A percentile compares a stretch with the other conserved stretches of the same genome.
Conservation (phyloP, 1,140 invertebrate species). For the Aphis gossypii region DNA sequence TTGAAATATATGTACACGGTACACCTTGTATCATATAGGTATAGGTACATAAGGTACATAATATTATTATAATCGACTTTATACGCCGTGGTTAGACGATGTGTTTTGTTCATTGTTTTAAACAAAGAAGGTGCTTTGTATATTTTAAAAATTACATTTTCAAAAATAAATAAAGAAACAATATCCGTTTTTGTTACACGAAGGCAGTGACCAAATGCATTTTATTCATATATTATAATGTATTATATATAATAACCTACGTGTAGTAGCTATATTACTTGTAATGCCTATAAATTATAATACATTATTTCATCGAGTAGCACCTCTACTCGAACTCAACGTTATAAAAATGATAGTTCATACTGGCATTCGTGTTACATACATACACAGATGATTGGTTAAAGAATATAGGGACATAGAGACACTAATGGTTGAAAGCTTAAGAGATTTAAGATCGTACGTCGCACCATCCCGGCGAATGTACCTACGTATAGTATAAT, state of each 20-base stretch:
- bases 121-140: slow-evolving; percentile 7
- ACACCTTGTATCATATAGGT: neutral
- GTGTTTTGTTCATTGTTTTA: neutral
- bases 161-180: neutral
- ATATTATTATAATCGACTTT: neutral
- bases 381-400: no score
- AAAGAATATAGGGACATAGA: no score
- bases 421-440: no score
- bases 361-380: no score
- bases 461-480: no score
- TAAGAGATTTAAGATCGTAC: no score
- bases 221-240: neutral
- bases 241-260: neutral
- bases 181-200: neutral
- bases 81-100: neutral
- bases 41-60: neutral
- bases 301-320: neutral
- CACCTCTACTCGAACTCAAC: neutral
- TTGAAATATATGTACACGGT: neutral
- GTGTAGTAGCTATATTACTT: neutral
- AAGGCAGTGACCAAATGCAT: neutral
- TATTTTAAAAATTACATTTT: neutral
- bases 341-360: neutral
- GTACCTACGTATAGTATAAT: no score
- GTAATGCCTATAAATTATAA: neutral